phyloP scores from a whole-genome alignment of 1,140 invertebrate genomes.

The Spodoptera litura region DNA sequence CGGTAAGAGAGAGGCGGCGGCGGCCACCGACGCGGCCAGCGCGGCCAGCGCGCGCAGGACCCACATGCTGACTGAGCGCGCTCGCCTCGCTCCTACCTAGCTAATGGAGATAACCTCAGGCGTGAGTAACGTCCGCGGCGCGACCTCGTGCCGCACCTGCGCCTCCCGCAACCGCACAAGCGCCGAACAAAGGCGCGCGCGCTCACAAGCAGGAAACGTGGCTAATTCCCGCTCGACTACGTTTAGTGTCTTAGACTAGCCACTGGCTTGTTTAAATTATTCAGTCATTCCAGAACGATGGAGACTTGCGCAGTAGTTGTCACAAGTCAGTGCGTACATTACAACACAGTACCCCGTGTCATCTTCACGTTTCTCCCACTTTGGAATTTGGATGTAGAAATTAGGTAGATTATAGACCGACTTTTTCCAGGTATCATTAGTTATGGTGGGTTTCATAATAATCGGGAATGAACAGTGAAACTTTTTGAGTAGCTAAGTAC shows the following conservation, averaged over 20 bases:
- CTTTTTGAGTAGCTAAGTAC: no score
- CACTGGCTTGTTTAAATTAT: constrained; percentile 17
- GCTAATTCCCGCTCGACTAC: constrained; percentile 52
- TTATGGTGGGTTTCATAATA: no score
- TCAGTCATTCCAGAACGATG: constrained; percentile 13
- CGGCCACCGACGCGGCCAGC: constrained; percentile 49
- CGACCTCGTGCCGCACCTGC: constrained; percentile 17
- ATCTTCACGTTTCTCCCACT: no score
- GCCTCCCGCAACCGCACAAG: constrained; percentile 25
- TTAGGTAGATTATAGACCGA: no score
- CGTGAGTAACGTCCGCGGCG: constrained; percentile 35
- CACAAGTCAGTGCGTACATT: not conserved
- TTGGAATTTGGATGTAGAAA: no score
- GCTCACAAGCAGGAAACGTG: constrained; percentile 55
- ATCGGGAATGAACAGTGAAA: no score
- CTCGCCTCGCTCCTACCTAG: not conserved
- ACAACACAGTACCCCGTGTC: no score
- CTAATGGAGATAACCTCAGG: constrained; percentile 37
- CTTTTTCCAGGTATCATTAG: no score
- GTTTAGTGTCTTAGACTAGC: constrained; percentile 38
- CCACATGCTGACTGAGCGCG: constrained; percentile 32
- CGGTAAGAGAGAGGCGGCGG: constrained; percentile 60
- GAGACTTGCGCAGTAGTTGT: not conserved
- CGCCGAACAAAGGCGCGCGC: constrained; percentile 51
- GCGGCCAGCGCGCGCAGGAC: constrained; percentile 8